Conservation (phyloP, 2,113 vertebrate species). For the Neogale vison region DNA sequence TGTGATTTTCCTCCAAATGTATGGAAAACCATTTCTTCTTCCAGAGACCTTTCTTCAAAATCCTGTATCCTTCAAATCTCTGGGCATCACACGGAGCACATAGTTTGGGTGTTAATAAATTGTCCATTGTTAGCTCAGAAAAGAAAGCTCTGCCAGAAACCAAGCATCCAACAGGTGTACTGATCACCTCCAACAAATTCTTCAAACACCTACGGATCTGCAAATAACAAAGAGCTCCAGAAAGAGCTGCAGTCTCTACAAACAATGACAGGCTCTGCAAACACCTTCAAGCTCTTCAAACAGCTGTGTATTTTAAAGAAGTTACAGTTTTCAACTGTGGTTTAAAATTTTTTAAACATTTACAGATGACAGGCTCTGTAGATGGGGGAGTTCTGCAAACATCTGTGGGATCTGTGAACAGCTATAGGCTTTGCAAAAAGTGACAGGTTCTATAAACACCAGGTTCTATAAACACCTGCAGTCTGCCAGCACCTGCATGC, state of each 20-base stretch:
- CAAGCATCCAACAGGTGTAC: not conserved
- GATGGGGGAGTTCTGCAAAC: not conserved
- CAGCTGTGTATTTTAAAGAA: not conserved
- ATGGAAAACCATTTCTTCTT: not conserved
- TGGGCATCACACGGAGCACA: not conserved
- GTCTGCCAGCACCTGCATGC: not conserved
- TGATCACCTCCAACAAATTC: not conserved
- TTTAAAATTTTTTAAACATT: not conserved
- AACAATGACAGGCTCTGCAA: not conserved
- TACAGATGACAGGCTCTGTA: not conserved
- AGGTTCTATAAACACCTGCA: not conserved
- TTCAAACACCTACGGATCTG: not conserved
- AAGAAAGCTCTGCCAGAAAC: conserved; percentile 4
- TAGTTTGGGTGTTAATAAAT: not conserved
- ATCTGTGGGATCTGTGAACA: not conserved
- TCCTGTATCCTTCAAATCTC: not conserved
- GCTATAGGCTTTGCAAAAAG: not conserved
- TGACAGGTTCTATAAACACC: not conserved
- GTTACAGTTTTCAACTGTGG: not conserved
- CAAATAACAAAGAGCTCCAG: not conserved
- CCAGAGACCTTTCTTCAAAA: not conserved
- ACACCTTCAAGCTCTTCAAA: not conserved
- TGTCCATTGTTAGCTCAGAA: not conserved
- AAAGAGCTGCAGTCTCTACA: not conserved
- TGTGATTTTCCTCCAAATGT: not conserved